Evolutionary conservation across 2,113 vertebrate genomes (phyloP).

Genomic region (Cheirogaleus medius): DNA sequence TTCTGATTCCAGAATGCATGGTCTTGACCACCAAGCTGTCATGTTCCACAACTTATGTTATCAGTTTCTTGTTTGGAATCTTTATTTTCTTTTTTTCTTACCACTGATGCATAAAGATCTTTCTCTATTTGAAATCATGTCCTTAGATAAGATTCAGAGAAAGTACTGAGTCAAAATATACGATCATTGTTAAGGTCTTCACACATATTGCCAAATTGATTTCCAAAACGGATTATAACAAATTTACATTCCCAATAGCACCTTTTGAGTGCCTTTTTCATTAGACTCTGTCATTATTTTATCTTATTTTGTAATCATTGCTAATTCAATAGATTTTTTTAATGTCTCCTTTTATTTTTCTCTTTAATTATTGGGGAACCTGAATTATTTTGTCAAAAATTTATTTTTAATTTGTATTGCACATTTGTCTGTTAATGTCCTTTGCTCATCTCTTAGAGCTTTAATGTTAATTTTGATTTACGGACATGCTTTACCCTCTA

Average conservation of each 20-base stretch:
- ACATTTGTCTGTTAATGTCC: neutral
- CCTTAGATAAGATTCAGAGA: neutral
- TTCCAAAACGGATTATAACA: neutral
- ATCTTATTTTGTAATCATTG: neutral
- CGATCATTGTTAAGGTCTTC: neutral
- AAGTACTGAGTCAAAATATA: neutral
- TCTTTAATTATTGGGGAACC: neutral
- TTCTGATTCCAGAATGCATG: neutral
- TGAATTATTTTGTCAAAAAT: neutral
- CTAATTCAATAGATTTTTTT: neutral
- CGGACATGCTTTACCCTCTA: neutral
- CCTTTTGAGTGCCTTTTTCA: neutral
- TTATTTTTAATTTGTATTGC: neutral
- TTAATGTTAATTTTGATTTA: neutral
- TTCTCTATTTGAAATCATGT: neutral
- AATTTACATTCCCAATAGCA: neutral
- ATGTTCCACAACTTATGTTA: neutral
- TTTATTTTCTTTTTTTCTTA: neutral
- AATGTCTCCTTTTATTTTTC: neutral
- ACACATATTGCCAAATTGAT: neutral
- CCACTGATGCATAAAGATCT: neutral
- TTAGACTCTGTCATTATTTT: neutral
- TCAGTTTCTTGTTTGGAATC: neutral
- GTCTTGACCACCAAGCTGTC: neutral
- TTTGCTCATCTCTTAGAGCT: neutral